Base-by-base conservation (phyloP, 2,797 vertebrate species). In the Moxostoma hubbsi region DNA sequence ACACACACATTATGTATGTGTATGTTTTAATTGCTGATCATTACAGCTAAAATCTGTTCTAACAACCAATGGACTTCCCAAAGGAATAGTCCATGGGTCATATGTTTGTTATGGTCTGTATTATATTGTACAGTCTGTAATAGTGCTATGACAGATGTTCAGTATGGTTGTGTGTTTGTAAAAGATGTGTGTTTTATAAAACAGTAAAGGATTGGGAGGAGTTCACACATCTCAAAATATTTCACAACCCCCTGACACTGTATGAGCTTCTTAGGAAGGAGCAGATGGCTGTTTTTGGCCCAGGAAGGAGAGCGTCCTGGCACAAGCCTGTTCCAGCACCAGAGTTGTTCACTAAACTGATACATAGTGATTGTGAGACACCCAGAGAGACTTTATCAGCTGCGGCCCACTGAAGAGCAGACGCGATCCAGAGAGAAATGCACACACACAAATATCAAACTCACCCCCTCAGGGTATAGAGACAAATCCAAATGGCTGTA, bases 201-300 rank as follows among this genome's bases (percentile, higher is more conserved):
- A 46, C 74, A 36, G 16, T 18, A 49, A 63, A 69, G n/a, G 24
- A 43, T 69, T 45, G 36, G 47, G 47, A 10, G 10, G n/a, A 9
- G 47, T 45, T 15, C 16, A 43, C 18, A 58, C 74, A 2, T 50
- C 13, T 59, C 15, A 72, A 49, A 72, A 59, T 49, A 58, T 51
- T 77, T 68, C 65, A 68, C 9, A 45, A 36, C 15, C 51, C 76
- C 63, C 47, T 15, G 65, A 50, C 59, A 71, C 24, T n/a, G 61
- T 18, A 11, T n/a, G 47, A 53, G 12, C 64, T 58, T 53, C 66
- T 66, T 61, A 61, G 74, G 46, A 81, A 71, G 61, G 47, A 84
- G 74, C 86, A 87, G 85, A 86, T 83, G 85, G 83, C 54, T 8
- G 11, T 13, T 64, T 54, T 10, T 63, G 70, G 57, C 75, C 81